Base-by-base conservation (phyloP, 2,113 vertebrate genomes). In the Bettongia penicillata region DNA sequence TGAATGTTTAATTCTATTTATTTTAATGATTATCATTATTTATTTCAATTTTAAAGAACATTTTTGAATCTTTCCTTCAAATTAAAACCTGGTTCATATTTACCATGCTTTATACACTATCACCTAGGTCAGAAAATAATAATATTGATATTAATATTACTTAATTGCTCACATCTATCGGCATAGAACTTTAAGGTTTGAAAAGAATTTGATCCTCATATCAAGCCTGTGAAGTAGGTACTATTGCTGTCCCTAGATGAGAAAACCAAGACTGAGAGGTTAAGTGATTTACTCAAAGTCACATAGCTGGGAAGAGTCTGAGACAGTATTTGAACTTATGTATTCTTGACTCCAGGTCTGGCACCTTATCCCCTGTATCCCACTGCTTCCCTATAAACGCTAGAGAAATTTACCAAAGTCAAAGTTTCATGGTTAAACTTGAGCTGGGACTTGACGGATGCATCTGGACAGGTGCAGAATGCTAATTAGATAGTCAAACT, bases 401-500 rank as follows among this genome's bases (percentile, higher is more conserved):
- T 68, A 68, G 61, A 68, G 61, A 68, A 68, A 68, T 68, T 68
- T 68, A 84, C 6, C 43, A 16, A 84, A 84, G n/a, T 84, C 19
- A 84, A 84, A 84, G 68, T 84, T 84, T 43, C 68, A 43, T 84
- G n/a, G 68, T 43, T 43, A 84, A n/a, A 84, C n/a, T 84, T 43
- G n/a, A 84, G n/a, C 37, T 84, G n/a, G 19, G 68, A 43, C 68
- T 84, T 84, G 68, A 84, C 43, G 7, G 68, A 84, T 84, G 68
- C n/a, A 43, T 84, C n/a, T 23, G n/a, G 68, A 84, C 68, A 84
- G 68, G 68, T 84, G 68, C n/a, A 43, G 68, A 84, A 84, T 84
- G 68, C 68, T 84, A 84, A 90, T 49, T 90, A 90, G 48, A 90
- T 90, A 51, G 49, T 90, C 90, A 90, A 28, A 90, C 47, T 90